Percentiles rank a stretch among this genome's conserved stretches.
Evolutionary conservation across 2,888 invertebrate species (phyloP).

Genomic region (Orchestes rusci): DNA sequence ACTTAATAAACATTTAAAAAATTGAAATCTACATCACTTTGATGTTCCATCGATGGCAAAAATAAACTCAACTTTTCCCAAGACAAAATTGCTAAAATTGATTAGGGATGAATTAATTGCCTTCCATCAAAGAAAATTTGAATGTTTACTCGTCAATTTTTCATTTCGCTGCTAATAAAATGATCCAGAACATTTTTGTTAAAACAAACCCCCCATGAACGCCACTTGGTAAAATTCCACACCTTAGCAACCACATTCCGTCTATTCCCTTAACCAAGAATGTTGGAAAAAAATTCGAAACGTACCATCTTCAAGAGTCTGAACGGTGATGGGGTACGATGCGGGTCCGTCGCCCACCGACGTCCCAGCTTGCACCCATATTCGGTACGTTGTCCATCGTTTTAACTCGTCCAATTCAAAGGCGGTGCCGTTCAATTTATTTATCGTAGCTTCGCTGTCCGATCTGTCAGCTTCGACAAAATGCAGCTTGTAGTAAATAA

Average conservation of each 20-base stretch:
- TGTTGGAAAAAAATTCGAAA: constrained; percentile 41
- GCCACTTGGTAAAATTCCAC: constrained; percentile 1
- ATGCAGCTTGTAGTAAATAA: constrained; percentile 91
- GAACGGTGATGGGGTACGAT: constrained; percentile 84
- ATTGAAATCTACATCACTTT: no score
- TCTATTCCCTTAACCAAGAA: neutral
- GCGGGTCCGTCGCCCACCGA: constrained; percentile 93
- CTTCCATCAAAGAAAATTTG: no score
- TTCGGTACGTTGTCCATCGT: constrained; percentile 93
- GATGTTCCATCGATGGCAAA: no score
- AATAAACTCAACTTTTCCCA: no score
- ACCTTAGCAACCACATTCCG: neutral
- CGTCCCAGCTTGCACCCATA: constrained; percentile 95
- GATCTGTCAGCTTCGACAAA: constrained; percentile 79
- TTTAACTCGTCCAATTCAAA: constrained; percentile 83
- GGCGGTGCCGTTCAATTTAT: constrained; percentile 70
- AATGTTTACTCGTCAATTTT: no score
- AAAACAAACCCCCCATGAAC: no score
- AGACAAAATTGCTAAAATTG: no score
- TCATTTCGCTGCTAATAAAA: no score
- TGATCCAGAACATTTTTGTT: no score
- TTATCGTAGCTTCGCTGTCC: constrained; percentile 76
- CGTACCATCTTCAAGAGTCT: constrained; percentile 99
- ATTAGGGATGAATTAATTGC: no score
- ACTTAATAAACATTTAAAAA: no score